A percentile compares a stretch with the other conserved stretches of the same genome.
Evolutionary conservation across 2,797 vertebrate genomes (phyloP).

Genomic region (Xenopus petersii): DNA sequence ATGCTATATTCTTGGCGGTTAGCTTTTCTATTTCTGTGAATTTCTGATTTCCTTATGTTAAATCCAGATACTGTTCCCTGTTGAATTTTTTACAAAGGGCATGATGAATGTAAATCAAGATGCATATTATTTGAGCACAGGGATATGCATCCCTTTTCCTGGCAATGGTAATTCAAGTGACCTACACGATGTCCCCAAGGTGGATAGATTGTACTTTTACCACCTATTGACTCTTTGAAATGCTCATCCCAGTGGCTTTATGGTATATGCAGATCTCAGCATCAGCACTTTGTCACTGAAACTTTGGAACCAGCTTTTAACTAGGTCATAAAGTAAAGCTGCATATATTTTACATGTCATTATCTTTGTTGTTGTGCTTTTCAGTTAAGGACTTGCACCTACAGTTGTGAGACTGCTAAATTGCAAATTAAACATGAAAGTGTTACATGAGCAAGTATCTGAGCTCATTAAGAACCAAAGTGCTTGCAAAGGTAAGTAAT

Average conservation of each 20-base stretch:
- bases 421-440: conserved; percentile 40
- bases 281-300: conserved; percentile 11
- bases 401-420: conserved; percentile 36
- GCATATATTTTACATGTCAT: conserved; percentile 47
- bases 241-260: conserved; percentile 5
- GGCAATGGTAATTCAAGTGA: background rate
- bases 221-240: conserved; percentile 1
- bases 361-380: conserved; percentile 43
- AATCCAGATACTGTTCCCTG: too few relatives aligned
- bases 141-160: background rate
- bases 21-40: too few relatives aligned
- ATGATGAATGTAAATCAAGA: background rate
- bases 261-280: background rate
- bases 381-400: conserved; percentile 31
- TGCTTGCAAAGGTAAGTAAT: background rate
- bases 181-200: background rate
- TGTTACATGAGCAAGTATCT: conserved; percentile 30
- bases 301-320: conserved; percentile 40
- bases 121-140: background rate
- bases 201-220: background rate
- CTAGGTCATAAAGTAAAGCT: conserved; percentile 44
- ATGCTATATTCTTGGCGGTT: too few relatives aligned
- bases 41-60: too few relatives aligned
- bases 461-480: background rate
- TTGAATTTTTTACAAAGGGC: background rate